phyloP scores from a whole-genome alignment of 2,888 invertebrate species.

The Julus scanicus region DNA sequence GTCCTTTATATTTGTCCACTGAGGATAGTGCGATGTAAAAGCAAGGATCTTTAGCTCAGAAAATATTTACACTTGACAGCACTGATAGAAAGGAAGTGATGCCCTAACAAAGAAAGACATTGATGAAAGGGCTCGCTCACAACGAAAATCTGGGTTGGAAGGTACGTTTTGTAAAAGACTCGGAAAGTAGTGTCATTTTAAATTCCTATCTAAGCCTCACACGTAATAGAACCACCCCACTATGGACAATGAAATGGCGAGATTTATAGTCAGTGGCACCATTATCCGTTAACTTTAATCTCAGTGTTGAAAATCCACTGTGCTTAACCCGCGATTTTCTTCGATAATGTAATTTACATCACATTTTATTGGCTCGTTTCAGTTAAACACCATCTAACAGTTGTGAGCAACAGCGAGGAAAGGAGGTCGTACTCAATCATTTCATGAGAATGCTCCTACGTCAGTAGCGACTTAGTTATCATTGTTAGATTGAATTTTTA shows the following conservation, averaged over 20 bases:
- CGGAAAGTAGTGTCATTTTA: not conserved
- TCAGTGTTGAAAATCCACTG: not conserved
- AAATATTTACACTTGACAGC: constrained; percentile 14
- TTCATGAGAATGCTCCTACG: too few species aligned
- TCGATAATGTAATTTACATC: too few species aligned
- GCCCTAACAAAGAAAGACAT: not conserved
- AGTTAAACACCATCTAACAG: too few species aligned
- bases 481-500: too few species aligned
- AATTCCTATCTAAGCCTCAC: not conserved
- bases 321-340: too few species aligned
- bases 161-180: not conserved
- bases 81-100: not conserved
- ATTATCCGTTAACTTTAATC: not conserved
- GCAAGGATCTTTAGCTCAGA: not conserved
- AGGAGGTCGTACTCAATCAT: too few species aligned
- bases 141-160: not conserved
- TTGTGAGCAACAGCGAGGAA: too few species aligned
- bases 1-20: not conserved
- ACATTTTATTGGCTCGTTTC: too few species aligned
- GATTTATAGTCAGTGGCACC: not conserved
- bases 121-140: not conserved
- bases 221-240: not conserved
- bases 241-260: not conserved
- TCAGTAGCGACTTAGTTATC: too few species aligned
- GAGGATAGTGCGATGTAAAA: not conserved